phyloP scores from a whole-genome alignment of 2,888 invertebrate genomes.

The Ecliptopera silaceata region DNA sequence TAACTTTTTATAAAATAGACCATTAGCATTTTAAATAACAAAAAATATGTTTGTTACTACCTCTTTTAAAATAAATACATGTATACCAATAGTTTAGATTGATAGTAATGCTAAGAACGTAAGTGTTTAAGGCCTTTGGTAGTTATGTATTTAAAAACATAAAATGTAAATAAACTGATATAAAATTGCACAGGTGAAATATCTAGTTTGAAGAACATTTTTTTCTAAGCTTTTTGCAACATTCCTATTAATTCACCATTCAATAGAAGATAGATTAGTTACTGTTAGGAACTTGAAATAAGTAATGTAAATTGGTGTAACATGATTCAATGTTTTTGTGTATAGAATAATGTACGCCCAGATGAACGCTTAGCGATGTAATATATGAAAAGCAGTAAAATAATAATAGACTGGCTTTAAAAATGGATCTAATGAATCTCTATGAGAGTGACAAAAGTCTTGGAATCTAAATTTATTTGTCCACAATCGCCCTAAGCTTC shows the following conservation, averaged over 20 bases:
- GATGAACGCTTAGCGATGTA: conserved; percentile 71
- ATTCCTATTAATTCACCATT: conserved; percentile 13
- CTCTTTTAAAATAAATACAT: neutral
- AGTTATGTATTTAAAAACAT: neutral
- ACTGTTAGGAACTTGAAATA: neutral
- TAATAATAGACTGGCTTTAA: conserved; percentile 69
- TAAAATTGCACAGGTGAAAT: neutral
- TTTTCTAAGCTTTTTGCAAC: conserved; percentile 12
- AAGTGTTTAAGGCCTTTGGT: too few relatives aligned
- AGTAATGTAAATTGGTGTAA: conserved; percentile 5
- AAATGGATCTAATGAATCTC: conserved; percentile 67
- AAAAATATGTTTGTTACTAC: neutral
- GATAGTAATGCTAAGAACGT: neutral
- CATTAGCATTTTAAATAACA: neutral
- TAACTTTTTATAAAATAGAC: too few relatives aligned
- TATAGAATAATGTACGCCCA: conserved; percentile 36
- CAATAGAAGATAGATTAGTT: conserved; percentile 12
- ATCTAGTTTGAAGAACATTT: neutral
- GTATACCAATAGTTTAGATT: neutral
- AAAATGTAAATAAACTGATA: neutral
- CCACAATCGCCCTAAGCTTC: neutral
- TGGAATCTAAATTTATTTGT: conserved; percentile 8
- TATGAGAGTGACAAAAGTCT: conserved; percentile 46
- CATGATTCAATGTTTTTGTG: conserved; percentile 1
- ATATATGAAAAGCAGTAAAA: conserved; percentile 64